Evolutionary conservation across 2,888 invertebrate species (phyloP), one percentile per base, ranked within the genome.

Genomic region (Amblyjoppa fuscipennis): DNA sequence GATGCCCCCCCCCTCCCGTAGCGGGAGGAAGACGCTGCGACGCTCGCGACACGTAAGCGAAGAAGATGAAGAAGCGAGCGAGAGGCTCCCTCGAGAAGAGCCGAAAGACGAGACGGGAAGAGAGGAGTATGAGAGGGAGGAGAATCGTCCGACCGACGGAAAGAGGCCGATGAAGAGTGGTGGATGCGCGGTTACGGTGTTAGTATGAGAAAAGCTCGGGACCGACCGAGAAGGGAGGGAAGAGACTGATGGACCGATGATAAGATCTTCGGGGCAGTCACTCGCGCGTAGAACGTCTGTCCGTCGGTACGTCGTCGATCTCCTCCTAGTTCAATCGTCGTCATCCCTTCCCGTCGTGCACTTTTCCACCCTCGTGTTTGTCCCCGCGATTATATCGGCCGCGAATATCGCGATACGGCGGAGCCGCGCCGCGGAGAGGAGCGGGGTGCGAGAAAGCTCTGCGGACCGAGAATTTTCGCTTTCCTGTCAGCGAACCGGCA

Each of bases 241-340:
- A 87, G 87, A 89, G 91, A 93, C 91, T 91, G 91, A 93, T 91
- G 91, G 89, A 87, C 89, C 91, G 93, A 92, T 93, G 94, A 94
- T 94, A 93, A 93, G 93, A 83, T 70, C 84, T 59, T 86, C 45
- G 89, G 87, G 89, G 87, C 89, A 93, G 92, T 93, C 90, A 90
- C 90, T 89, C 90, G 90, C 89, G 89, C 89, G 88, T 87, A 87
- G 89, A 89, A 90, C 90, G 89, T 89, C 87, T 83, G 88, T 89
- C 87, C 87, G 89, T 89, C 88, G 87, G 87, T 88, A 87, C 87
- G 76, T 86, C 56, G 87, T 85, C 81, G 76, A 71, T 78, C 80
- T 81, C 68, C 81, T 85, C 84, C 84, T 83, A 13, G 85, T 61
- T 84, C 84, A 82, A 79, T 83, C 81, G 80, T 81, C 81, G 64